phyloP scores from a whole-genome alignment of 2,113 vertebrate species.

The Trochalopteron elliotii region DNA sequence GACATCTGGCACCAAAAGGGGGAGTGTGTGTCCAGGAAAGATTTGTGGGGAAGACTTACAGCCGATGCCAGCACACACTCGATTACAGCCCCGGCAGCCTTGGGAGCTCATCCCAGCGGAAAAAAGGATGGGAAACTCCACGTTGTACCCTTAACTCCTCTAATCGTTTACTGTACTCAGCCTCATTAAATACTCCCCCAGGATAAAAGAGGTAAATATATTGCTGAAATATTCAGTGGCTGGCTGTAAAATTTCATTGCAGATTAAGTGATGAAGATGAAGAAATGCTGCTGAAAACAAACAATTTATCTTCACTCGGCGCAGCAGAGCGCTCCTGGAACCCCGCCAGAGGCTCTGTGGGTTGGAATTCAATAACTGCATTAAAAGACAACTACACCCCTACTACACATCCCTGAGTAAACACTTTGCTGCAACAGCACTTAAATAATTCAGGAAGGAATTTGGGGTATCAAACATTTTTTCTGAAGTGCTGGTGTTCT shows the following conservation, averaged over 20 bases:
- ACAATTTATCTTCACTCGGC: conserved; percentile 34
- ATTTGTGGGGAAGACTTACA: background rate
- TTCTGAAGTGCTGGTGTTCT: background rate
- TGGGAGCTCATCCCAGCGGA: background rate
- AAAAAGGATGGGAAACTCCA: background rate
- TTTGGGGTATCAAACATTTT: background rate
- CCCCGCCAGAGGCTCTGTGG: background rate
- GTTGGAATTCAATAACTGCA: conserved; percentile 5
- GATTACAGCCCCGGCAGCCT: background rate
- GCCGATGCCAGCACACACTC: background rate
- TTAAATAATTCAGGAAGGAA: background rate
- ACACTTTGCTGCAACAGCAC: background rate
- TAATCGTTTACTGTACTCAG: background rate
- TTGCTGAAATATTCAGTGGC: conserved; percentile 22
- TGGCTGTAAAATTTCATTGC: conserved; percentile 53
- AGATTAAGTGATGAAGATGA: conserved; percentile 47
- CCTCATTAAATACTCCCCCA: conserved; percentile 5
- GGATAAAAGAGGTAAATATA: conserved; percentile 48
- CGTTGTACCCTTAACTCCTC: background rate
- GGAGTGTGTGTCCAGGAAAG: conserved; percentile 44
- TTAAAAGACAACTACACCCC: background rate
- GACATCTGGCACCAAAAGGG: conserved; percentile 51
- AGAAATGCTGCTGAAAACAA: conserved; percentile 59
- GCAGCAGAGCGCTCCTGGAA: background rate
- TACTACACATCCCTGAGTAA: background rate